Base-by-base conservation (phyloP, 2,888 invertebrate species). In the Peribatodes rhomboidaria region DNA sequence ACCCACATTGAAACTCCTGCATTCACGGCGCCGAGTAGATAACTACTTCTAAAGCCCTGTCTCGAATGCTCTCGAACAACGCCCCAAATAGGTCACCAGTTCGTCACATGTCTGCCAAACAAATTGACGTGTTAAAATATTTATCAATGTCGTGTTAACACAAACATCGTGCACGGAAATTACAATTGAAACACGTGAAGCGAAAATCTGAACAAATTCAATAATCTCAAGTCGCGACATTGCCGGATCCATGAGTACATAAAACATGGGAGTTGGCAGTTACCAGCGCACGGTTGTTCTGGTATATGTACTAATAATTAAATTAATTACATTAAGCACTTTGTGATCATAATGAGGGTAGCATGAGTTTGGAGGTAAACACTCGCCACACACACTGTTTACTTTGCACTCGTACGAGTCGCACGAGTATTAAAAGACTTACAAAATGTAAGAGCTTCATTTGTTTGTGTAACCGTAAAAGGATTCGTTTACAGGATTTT, bases 141-240 rank as follows among this genome's bases (percentile, higher is more conserved):
- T 65, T 60, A 50, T 52, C 44, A 55, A 55, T 39, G 46, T 52
- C 52, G 39, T 53, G 56, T 60, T 60, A 60, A 44, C 33, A 44
- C 42, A 64, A 54, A 57, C 58, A 65, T 60, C 55, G 50, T 65
- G 41, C 42, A 39, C 65, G 65, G 65, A 60, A 65, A 65, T 65
- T 65, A 65, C 65, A 56, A 65, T 44, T 64, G 64, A 44, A 50
- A 46, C 33, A 55, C 37, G 55, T 20, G 50, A 60, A 65, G 65
- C 52, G 60, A 61, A 56, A 60, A 61, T 61, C 27, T 52, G 60
- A 56, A 52, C 52, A 46, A 60, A 65, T 53, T 59, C 58, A 49
- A 54, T 59, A 53, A 64, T 14, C 54, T 42, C 18, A 31, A 42
- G 50, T 33, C 20, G 50, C 37, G 20, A 9, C 52, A 22, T 47